These are phyloP conservation scores for Siderastrea siderea DNA, from an alignment of 92 coral and sea anemone genomes.

Conservation along the genomic window DNA sequence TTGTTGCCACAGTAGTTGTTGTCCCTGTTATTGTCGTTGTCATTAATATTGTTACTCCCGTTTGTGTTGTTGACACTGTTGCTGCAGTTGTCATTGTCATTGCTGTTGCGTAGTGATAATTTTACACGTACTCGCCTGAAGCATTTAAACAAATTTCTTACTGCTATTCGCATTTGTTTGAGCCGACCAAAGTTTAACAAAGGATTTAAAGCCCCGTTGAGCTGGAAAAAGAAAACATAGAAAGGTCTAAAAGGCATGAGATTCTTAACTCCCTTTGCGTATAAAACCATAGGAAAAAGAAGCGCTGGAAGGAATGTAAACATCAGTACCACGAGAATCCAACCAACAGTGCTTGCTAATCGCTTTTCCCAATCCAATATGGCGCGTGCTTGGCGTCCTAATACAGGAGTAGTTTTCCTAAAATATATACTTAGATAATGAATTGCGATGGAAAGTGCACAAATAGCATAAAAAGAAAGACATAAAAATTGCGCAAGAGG, in stretches of 20 bases:
- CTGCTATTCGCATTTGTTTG: constrained; percentile 10
- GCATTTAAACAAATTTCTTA: not conserved
- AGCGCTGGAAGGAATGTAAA: not conserved
- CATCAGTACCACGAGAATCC: not conserved
- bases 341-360: not conserved
- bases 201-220: constrained; percentile 1
- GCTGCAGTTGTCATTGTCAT: not conserved
- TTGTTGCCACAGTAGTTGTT: not conserved
- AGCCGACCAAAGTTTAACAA: constrained; percentile 3
- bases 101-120: too few relatives aligned
- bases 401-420: not conserved
- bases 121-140: not conserved
- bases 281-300: not conserved
- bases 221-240: not conserved
- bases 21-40: not conserved
- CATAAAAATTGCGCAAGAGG: not conserved
- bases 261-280: not conserved
- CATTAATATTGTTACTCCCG: not conserved
- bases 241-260: not conserved
- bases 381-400: not conserved
- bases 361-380: not conserved
- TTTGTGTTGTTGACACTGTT: not conserved
- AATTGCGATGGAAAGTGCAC: not conserved
- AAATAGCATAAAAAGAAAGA: too few relatives aligned
- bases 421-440: not conserved